Percentiles rank a stretch among this genome's conserved stretches.
phyloP scores from a whole-genome alignment of 2,797 vertebrate species.

The Merluccius polli region DNA sequence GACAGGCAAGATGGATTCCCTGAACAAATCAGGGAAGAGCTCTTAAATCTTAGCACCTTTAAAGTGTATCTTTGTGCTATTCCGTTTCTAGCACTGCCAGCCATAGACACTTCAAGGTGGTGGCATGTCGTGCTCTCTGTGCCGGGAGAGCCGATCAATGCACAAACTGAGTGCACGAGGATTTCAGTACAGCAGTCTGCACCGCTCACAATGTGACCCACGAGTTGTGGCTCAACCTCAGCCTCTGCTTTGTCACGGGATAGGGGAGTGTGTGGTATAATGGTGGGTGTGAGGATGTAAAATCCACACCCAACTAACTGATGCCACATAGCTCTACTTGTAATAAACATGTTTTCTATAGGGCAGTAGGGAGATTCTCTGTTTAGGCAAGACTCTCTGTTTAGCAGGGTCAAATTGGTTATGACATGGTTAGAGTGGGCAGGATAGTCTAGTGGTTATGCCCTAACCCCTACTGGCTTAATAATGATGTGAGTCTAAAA shows the following conservation, averaged over 20 bases:
- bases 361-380: background rate
- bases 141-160: slow-evolving; percentile 38
- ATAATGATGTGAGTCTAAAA: background rate
- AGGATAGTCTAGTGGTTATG: background rate
- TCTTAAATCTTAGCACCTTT: background rate
- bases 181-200: slow-evolving; percentile 26
- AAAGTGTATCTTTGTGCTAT: background rate
- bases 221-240: slow-evolving; percentile 47
- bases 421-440: background rate
- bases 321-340: background rate
- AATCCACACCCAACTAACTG: background rate
- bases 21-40: no score
- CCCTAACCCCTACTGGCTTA: no score
- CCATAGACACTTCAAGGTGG: slow-evolving; percentile 21
- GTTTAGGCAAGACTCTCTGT: background rate
- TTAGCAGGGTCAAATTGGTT: background rate
- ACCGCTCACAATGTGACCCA: slow-evolving; percentile 31
- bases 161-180: slow-evolving; percentile 31
- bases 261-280: slow-evolving; percentile 47
- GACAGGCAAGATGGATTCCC: no score
- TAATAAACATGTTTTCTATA: background rate
- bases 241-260: slow-evolving; percentile 58
- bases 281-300: slow-evolving; percentile 37
- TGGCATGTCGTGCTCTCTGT: slow-evolving; percentile 31
- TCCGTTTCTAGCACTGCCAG: slow-evolving; percentile 24